Conservation (phyloP, 23 tunicate genomes). For the Styela clava region DNA sequence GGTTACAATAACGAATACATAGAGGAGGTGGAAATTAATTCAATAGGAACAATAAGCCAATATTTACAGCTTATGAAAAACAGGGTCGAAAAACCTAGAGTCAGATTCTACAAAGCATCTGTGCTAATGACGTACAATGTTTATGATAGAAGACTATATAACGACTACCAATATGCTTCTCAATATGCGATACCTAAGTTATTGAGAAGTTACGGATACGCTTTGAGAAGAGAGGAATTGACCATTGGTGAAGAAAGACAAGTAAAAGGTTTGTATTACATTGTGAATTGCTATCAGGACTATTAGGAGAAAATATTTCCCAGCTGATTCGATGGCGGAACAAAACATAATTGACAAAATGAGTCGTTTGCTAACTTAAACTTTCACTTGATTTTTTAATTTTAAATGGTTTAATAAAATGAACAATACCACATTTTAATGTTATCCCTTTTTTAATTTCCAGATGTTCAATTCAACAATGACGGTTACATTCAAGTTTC, state of each 20-base stretch:
- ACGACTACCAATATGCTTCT: background rate
- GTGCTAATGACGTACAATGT: background rate
- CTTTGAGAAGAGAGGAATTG: background rate
- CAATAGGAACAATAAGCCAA: background rate
- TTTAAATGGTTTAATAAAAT: too few species aligned
- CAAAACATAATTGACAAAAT: too few species aligned
- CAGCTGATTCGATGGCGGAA: too few species aligned
- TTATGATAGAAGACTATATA: background rate
- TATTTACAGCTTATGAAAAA: background rate
- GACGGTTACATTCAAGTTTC: background rate
- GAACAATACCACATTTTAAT: background rate
- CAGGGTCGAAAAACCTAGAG: background rate
- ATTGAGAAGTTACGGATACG: background rate
- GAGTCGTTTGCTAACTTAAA: too few species aligned
- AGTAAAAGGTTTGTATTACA: background rate
- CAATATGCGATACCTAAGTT: background rate
- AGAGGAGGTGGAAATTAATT: background rate
- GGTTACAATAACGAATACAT: background rate
- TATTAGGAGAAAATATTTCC: too few species aligned
- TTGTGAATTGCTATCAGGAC: background rate
- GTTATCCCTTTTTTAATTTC: background rate
- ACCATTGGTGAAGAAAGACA: background rate
- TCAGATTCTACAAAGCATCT: conserved; percentile 19
- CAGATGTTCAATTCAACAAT: background rate
- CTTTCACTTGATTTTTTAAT: too few species aligned